Evolutionary conservation across 2,888 invertebrate genomes (phyloP).

Genomic region (Acanthacorydalis orientalis): DNA sequence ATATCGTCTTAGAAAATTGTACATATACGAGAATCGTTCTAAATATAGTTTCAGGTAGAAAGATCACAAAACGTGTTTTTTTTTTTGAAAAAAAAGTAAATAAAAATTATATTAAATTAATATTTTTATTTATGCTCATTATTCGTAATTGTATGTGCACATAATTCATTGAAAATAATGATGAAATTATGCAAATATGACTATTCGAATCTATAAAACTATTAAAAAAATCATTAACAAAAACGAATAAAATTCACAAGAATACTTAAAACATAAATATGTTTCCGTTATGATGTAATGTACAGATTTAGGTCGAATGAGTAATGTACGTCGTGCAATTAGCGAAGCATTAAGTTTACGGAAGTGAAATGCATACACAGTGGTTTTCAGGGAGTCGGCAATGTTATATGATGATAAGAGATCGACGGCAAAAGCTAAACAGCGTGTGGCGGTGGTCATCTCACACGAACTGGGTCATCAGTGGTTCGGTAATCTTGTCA

Average conservation of each 20-base stretch:
- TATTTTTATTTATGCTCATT: too few relatives aligned
- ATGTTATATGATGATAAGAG: slow-evolving; percentile 37
- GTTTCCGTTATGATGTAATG: too few relatives aligned
- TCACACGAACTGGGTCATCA: slow-evolving; percentile 61
- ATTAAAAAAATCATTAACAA: too few relatives aligned
- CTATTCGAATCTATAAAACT: too few relatives aligned
- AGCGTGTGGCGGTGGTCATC: slow-evolving; percentile 34
- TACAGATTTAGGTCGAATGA: too few relatives aligned
- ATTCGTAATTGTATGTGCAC: too few relatives aligned
- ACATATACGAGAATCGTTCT: too few relatives aligned
- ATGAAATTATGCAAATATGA: too few relatives aligned
- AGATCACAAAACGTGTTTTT: not conserved
- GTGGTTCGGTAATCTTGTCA: slow-evolving; percentile 61
- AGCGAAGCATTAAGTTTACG: not conserved
- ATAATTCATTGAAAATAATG: too few relatives aligned
- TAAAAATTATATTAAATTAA: not conserved
- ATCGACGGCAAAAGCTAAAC: slow-evolving; percentile 31
- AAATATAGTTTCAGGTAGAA: not conserved
- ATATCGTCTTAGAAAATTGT: not conserved
- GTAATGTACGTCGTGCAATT: not conserved
- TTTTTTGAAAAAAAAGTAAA: not conserved
- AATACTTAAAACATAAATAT: too few relatives aligned
- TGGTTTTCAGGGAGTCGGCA: slow-evolving; percentile 34
- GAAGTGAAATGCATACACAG: slow-evolving; percentile 1
- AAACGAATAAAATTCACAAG: too few relatives aligned